These are phyloP conservation scores for Gnatocerus cornutus DNA, from an alignment of 2,888 invertebrate genomes.

Conservation along the genomic window DNA sequence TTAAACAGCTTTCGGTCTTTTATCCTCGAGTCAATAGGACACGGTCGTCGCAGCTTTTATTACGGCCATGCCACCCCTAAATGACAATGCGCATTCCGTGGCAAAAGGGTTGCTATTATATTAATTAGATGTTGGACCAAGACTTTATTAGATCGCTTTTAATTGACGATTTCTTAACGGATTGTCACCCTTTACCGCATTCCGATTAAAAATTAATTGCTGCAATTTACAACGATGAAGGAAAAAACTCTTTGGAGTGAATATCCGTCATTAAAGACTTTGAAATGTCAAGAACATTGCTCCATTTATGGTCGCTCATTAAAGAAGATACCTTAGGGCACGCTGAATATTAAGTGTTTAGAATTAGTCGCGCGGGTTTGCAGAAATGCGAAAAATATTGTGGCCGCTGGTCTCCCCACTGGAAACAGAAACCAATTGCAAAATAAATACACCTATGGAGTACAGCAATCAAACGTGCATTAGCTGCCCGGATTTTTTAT, in stretches of 20 bases:
- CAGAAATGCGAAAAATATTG: constrained; percentile 26
- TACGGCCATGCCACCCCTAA: constrained; percentile 58
- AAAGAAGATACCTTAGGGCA: constrained; percentile 35
- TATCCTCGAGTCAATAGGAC: constrained; percentile 61
- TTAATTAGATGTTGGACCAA: constrained; percentile 65
- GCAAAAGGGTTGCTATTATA: constrained; percentile 65
- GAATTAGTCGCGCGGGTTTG: constrained; percentile 23
- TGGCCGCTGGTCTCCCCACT: constrained; percentile 12
- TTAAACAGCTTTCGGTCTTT: constrained; percentile 64
- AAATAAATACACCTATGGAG: constrained; percentile 20
- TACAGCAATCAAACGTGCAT: constrained; percentile 32
- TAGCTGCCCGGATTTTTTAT: constrained; percentile 10
- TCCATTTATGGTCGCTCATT: constrained; percentile 19
- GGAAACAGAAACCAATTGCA: constrained; percentile 19
- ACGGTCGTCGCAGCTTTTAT: constrained; percentile 56
- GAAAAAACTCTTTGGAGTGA: background rate
- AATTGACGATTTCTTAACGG: constrained; percentile 32
- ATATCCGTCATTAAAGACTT: constrained; percentile 6
- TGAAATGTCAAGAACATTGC: constrained; percentile 37
- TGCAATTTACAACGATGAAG: constrained; percentile 2
- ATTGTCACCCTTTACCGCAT: constrained; percentile 5
- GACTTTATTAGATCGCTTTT: constrained; percentile 63
- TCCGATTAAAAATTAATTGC: background rate
- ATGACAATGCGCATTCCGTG: constrained; percentile 65
- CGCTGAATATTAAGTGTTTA: constrained; percentile 24